Conservation (phyloP, 2,113 vertebrate species). For the Donacobius atricapilla region DNA sequence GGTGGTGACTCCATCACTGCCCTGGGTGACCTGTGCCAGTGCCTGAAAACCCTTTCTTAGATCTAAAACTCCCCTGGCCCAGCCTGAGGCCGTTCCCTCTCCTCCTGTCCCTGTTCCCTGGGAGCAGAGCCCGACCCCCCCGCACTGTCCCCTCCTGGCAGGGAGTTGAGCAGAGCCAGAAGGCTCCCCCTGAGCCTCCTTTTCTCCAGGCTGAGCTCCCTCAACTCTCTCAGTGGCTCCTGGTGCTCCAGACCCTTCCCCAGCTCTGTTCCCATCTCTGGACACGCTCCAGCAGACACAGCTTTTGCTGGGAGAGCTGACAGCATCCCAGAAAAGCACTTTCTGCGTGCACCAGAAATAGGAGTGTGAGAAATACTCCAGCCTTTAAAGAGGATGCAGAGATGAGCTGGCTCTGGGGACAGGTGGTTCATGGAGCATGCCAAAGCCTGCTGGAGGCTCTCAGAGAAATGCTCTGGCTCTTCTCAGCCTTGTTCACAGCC, state of each 20-base stretch:
- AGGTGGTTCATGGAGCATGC: background rate
- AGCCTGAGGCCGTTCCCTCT: rapidly evolving
- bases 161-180: background rate
- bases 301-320: background rate
- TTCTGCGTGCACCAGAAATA: background rate
- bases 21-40: background rate
- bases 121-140: background rate
- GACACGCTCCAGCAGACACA: background rate
- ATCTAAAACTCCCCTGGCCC: background rate
- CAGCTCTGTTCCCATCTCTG: background rate
- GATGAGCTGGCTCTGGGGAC: background rate
- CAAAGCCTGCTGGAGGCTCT: background rate
- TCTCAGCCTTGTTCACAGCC: background rate
- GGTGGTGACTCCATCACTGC: background rate
- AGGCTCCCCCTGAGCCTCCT: background rate
- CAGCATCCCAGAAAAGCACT: background rate
- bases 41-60: background rate
- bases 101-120: background rate
- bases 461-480: background rate
- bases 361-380: background rate
- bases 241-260: background rate
- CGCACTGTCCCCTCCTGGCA: background rate
- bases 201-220: background rate
- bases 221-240: background rate
- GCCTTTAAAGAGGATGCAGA: background rate